phyloP scores from a whole-genome alignment of 2,797 vertebrate genomes.

The Argyrosomus regius region DNA sequence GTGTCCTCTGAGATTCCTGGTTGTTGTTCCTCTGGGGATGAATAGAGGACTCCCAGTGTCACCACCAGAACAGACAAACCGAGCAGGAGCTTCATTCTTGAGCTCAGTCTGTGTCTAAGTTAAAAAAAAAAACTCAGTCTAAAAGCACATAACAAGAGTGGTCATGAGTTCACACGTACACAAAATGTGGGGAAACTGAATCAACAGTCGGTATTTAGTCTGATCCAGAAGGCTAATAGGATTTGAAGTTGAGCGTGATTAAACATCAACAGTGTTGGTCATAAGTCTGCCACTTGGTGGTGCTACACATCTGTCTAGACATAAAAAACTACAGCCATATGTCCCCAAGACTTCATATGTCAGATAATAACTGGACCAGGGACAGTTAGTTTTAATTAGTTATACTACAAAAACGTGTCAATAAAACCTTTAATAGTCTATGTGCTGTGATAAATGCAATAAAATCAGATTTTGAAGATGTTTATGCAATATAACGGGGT shows the following conservation, averaged over 20 bases:
- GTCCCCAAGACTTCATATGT: background rate
- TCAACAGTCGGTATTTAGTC: constrained; percentile 5
- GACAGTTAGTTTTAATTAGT: background rate
- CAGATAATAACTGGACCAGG: background rate
- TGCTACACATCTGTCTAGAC: constrained; percentile 44
- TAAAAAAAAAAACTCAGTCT: background rate
- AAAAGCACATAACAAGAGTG: background rate
- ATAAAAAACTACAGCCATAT: too few relatives aligned
- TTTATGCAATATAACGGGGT: background rate
- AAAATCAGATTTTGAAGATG: background rate
- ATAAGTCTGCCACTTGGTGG: constrained; percentile 71
- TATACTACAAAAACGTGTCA: background rate
- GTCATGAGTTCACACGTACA: background rate
- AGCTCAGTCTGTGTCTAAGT: constrained; percentile 17
- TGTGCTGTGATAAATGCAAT: background rate
- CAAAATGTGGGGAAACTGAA: background rate
- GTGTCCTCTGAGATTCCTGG: constrained; percentile 72
- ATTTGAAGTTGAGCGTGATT: constrained; percentile 46
- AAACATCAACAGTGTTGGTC: constrained; percentile 16
- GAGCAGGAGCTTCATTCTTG: constrained; percentile 86
- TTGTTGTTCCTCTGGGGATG: constrained; percentile 73
- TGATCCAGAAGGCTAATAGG: constrained; percentile 34
- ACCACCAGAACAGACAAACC: constrained; percentile 75
- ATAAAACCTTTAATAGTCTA: background rate
- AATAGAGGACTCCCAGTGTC: constrained; percentile 76